These are phyloP conservation scores for Tigriopus japonicus DNA, from an alignment of 1,140 invertebrate genomes.

Conservation along the genomic window DNA sequence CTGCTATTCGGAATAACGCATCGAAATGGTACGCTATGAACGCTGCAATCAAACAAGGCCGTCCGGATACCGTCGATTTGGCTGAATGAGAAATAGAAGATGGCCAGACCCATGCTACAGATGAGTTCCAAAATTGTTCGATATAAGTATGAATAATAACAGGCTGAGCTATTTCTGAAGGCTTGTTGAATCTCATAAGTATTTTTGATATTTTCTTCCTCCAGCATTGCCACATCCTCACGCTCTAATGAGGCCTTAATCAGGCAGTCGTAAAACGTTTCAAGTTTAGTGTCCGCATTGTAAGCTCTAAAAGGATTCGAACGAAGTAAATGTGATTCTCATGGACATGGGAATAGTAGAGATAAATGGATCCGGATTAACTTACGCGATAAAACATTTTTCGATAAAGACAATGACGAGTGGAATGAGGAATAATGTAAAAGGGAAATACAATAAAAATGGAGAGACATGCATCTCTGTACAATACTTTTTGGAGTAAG, in stretches of 20 bases:
- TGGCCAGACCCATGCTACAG: neutral
- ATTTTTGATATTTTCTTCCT: conserved; percentile 9
- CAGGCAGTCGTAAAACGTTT: neutral
- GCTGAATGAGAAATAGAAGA: neutral
- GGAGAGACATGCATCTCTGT: conserved; percentile 12
- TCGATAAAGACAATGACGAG: neutral
- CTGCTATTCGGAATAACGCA: conserved; percentile 8
- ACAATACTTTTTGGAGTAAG: conserved; percentile 12
- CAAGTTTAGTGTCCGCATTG: neutral
- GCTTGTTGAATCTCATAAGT: conserved; percentile 5
- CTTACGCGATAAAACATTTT: conserved; percentile 12
- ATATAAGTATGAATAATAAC: conserved; percentile 5
- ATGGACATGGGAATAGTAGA: neutral
- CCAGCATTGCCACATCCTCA: conserved; percentile 1
- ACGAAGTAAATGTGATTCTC: neutral
- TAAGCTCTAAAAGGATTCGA: neutral
- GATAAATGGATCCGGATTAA: neutral
- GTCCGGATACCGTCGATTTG: neutral
- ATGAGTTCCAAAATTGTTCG: neutral
- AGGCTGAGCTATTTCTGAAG: conserved; percentile 3
- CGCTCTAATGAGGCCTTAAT: neutral
- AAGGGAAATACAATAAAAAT: conserved; percentile 11
- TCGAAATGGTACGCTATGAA: neutral
- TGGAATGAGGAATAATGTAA: conserved; percentile 1
- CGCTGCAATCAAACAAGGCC: neutral